Evolutionary conservation across 2,888 invertebrate species (phyloP), one percentile per base, ranked within the genome.

Genomic region (Cataglyphis rosenhaueri): DNA sequence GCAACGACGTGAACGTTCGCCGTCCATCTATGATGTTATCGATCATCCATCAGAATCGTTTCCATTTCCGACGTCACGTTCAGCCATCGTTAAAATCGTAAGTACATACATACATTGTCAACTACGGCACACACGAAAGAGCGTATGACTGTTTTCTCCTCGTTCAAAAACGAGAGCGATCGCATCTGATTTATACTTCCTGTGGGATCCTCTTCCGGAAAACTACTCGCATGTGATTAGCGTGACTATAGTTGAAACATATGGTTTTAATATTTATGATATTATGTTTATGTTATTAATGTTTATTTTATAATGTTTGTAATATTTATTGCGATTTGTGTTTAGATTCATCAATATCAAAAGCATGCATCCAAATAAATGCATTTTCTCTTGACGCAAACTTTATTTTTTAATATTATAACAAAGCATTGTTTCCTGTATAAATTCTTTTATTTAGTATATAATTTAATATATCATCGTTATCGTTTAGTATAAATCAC

Each of bases 51-150:
- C 81, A 68, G 66, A 75, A 82, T 76, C 82, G 41, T 78, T 66
- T 52, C 41, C 41, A 76, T n/a, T 52, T 52, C 61, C 61, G 82
- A 68, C 76, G 57, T 82, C 78, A 82, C 68, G 38, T 73, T 84
- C 82, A 81, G 70, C 84, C 81, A 65, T 88, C 75, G 44, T 88
- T 84, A 83, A 84, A 83, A 83, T 88, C 44, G 84, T 88, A 88
- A 88, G 88, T 88, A 88, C 88, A 87, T 88, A 84, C 83, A 87
- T 87, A 85, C 84, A 88, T 87, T 68, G 83, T 87, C 85, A 84
- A 85, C 85, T 84, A 82, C 71, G 81, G 79, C 83, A 84, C 70
- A 79, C 74, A 82, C 70, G 84, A 84, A 88, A 84, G 61, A 79
- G 81, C 78, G 44, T 81, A 78, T 57, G 71, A 79, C 25, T 70